A percentile compares a stretch with the other conserved stretches of the same genome.
Evolutionary conservation across 2,113 vertebrate genomes (phyloP).

Genomic region (Danionella cerebrum): DNA sequence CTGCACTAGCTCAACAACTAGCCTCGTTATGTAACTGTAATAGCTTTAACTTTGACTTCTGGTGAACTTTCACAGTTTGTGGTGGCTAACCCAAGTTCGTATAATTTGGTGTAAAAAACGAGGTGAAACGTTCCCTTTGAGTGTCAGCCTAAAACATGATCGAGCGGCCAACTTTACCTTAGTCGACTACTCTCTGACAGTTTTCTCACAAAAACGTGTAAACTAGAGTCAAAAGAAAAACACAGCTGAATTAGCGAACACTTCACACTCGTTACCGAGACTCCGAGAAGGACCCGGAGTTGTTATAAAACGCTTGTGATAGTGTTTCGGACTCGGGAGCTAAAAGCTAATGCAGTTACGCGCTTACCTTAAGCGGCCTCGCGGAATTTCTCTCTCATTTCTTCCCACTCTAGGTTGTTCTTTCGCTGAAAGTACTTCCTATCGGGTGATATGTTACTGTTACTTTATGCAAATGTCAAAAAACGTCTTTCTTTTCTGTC

Average conservation of each 20-base stretch:
- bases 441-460: neutral
- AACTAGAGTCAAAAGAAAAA: neutral
- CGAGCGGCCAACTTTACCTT: conserved; percentile 1
- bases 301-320: neutral
- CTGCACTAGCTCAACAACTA: neutral
- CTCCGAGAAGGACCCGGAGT: neutral
- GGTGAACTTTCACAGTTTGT: neutral
- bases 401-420: conserved; percentile 42
- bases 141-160: neutral
- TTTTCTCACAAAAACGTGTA: neutral
- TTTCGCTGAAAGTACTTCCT: neutral
- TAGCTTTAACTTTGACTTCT: no score
- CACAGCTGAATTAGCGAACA: neutral
- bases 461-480: conserved; percentile 33
- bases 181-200: neutral
- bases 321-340: conserved; percentile 12
- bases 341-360: conserved; percentile 36
- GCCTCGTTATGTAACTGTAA: neutral
- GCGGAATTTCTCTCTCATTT: conserved; percentile 46
- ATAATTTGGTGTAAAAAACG: no score
- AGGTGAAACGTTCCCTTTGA: neutral
- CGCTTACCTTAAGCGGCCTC: conserved; percentile 61
- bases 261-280: neutral
- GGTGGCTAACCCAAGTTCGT: neutral
- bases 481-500: conserved; percentile 23